Percentiles rank a stretch among this genome's conserved stretches.
These are phyloP conservation scores for Spondyliosoma cantharus DNA, from an alignment of 2,797 vertebrate species.

Conservation along the genomic window DNA sequence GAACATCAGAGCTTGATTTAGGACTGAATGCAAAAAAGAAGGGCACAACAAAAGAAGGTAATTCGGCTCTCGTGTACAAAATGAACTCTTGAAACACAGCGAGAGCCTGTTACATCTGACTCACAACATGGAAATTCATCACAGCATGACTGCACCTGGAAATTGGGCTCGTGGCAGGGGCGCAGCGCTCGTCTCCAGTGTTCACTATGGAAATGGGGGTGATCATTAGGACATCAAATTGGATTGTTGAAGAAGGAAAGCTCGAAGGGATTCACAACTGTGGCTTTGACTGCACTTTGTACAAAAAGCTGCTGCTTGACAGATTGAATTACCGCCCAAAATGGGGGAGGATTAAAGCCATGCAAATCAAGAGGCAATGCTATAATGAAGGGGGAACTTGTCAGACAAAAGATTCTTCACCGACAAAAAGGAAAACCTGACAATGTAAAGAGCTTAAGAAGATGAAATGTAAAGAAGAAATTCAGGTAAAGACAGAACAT, in stretches of 20 bases:
- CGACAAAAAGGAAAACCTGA: constrained; percentile 14
- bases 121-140: constrained; percentile 42
- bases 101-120: constrained; percentile 17
- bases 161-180: constrained; percentile 50
- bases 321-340: constrained; percentile 52
- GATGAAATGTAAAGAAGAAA: constrained; percentile 20
- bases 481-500: constrained; percentile 14
- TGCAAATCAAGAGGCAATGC: constrained; percentile 23
- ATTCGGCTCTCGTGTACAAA: constrained; percentile 29
- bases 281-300: constrained; percentile 41
- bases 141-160: constrained; percentile 45
- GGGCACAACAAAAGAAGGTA: constrained; percentile 21
- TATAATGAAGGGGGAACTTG: constrained; percentile 25
- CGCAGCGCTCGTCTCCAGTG: constrained; percentile 23
- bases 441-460: neutral
- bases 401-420: constrained; percentile 33
- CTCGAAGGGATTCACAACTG: constrained; percentile 38
- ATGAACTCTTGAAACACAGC: constrained; percentile 35
- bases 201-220: constrained; percentile 37
- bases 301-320: constrained; percentile 52
- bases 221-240: constrained; percentile 65
- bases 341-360: constrained; percentile 59
- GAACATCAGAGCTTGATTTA: constrained; percentile 6
- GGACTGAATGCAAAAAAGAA: constrained; percentile 36
- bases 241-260: constrained; percentile 53